Evolutionary conservation across 2,797 vertebrate genomes (phyloP), one percentile per base, ranked within the genome.

Genomic region (Cryptoprocta ferox): DNA sequence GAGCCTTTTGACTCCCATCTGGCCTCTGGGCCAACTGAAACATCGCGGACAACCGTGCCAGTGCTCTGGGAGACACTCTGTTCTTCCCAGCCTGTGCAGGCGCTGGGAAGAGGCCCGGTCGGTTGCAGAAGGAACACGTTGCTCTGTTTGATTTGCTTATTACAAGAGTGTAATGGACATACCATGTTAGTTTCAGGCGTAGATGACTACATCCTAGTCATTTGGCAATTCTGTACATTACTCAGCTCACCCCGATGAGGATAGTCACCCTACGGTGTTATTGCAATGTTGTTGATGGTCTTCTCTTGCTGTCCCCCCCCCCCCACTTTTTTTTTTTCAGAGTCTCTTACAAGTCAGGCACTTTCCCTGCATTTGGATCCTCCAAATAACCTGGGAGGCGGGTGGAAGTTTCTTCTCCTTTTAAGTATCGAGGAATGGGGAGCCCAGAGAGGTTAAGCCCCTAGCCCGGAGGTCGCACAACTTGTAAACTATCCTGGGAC

Each of bases 1-100:
- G 61, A 95, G 71, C 42, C 42, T 86, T 92, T 53, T 61, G 92
- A 78, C n/a, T 97, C 81, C 71, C 61, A 2, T 18, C 80, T 56
- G 95, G 48, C 70, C 6, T 10, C 6, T 10, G 48, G 32, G 39
- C 84, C 92, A 65, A 75, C 42, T 56, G 94, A 63, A 79, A 53
- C 32, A 71, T 86, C 89, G 50, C 53, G n/a, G n/a, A n/a, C 78
- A 71, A 9, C 73, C 0, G 0, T 13, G 32, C 79, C 76, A 45
- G 8, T 50, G n/a, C 45, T 18, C 71, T 28, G 45, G 79, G 63
- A 71, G 32, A 39, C 26, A 80, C n/a, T 50, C 85, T 71, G 35
- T 16, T 5, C 80, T 65, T 94, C 78, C 53, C 5, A 4, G 26
- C n/a, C 59, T 0, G 0, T 5, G 28, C 70, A 28, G 90, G 73